These are phyloP conservation scores for Crypturellus tataupa DNA, from an alignment of 2,797 vertebrate species.

Conservation along the genomic window DNA sequence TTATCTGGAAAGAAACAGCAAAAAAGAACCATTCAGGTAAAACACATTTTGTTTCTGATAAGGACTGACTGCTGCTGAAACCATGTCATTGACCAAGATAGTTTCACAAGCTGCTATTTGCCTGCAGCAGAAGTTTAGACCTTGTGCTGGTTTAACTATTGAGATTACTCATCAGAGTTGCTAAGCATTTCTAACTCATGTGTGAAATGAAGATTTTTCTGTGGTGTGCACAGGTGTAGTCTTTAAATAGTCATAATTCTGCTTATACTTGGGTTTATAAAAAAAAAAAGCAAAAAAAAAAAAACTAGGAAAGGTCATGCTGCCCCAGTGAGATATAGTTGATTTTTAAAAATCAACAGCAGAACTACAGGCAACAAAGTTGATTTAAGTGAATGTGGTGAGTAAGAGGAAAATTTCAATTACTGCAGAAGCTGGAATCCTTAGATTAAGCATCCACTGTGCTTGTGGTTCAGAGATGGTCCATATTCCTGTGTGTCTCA, in stretches of 20 bases:
- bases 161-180: not conserved
- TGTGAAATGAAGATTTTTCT: not conserved
- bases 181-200: not conserved
- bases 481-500: not conserved
- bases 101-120: not conserved
- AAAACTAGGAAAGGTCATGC: not conserved
- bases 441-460: not conserved
- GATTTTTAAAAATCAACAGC: not conserved
- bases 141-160: not conserved
- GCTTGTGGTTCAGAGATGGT: not conserved
- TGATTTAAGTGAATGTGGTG: not conserved
- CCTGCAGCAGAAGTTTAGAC: not conserved
- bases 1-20: conserved; percentile 58
- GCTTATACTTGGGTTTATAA: not conserved
- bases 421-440: not conserved
- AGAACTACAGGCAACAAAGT: not conserved
- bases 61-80: not conserved
- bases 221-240: not conserved
- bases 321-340: not conserved
- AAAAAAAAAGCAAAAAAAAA: not conserved
- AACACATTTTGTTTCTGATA: not conserved
- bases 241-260: not conserved
- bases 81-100: not conserved
- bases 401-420: not conserved
- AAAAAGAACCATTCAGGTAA: not conserved